A percentile compares a stretch with the other conserved stretches of the same genome.
These are phyloP conservation scores for Cebus imitator DNA, from an alignment of 2,113 vertebrate species.

Conservation along the genomic window DNA sequence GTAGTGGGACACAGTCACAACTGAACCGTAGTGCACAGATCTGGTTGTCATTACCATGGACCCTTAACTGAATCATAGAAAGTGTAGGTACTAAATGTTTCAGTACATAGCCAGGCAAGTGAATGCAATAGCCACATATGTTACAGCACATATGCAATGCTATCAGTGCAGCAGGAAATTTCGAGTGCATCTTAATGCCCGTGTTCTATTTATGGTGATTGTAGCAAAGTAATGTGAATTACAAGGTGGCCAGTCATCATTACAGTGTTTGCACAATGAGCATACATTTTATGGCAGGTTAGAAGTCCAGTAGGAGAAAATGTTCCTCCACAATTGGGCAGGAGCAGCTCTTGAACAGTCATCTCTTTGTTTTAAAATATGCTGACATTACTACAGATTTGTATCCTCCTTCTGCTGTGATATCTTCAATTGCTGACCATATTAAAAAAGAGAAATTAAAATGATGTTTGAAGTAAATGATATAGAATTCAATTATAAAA, in stretches of 20 bases:
- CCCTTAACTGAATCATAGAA: neutral
- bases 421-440: neutral
- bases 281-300: neutral
- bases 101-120: neutral
- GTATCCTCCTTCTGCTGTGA: neutral
- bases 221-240: neutral
- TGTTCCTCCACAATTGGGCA: neutral
- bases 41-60: neutral
- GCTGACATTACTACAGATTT: neutral
- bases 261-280: neutral
- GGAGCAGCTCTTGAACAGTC: neutral
- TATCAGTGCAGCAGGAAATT: neutral
- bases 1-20: neutral
- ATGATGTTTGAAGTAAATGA: neutral
- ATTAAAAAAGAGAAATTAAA: neutral
- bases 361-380: neutral
- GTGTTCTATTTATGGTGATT: neutral
- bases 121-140: neutral
- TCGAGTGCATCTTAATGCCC: neutral
- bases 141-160: too few species aligned
- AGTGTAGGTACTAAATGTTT: neutral
- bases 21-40: neutral
- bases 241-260: neutral
- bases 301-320: neutral
- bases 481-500: neutral